phyloP scores from a whole-genome alignment of 1,140 invertebrate genomes.

The Homarus americanus region DNA sequence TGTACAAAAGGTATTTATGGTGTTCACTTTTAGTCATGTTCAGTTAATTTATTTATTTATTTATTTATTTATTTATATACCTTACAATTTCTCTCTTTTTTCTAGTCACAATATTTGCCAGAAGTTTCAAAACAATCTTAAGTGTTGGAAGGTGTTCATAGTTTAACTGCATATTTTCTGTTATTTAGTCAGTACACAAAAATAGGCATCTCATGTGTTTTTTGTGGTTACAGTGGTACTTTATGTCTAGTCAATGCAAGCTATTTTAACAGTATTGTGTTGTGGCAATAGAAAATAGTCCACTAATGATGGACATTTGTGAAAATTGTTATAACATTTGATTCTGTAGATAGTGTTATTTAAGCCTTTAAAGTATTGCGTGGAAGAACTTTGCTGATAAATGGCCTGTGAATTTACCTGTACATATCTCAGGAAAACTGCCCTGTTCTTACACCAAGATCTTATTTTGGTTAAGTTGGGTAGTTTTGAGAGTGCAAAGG shows the following conservation, averaged over 20 bases:
- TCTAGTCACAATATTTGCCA: neutral
- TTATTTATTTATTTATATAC: neutral
- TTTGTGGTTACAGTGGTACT: slow-evolving; percentile 27
- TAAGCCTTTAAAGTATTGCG: neutral
- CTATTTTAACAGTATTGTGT: slow-evolving; percentile 10
- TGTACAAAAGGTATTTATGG: neutral
- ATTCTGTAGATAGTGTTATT: slow-evolving; percentile 17
- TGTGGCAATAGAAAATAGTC: neutral
- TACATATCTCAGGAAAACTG: neutral
- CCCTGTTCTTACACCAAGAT: neutral
- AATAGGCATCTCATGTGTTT: slow-evolving; percentile 7
- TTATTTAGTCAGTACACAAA: slow-evolving; percentile 29
- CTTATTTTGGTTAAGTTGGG: neutral
- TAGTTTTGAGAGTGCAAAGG: neutral
- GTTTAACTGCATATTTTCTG: slow-evolving; percentile 13
- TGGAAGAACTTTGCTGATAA: slow-evolving; percentile 13
- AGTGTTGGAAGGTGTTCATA: neutral
- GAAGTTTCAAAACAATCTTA: neutral
- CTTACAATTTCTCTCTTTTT: neutral
- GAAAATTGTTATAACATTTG: slow-evolving; percentile 2
- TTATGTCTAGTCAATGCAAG: slow-evolving; percentile 34
- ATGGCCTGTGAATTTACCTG: slow-evolving; percentile 13
- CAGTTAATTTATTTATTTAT: neutral
- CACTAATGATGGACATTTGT: slow-evolving; percentile 8
- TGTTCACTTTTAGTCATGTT: neutral